Percentiles rank a stretch among this genome's conserved stretches.
Evolutionary conservation across 2,797 vertebrate genomes (phyloP).

Genomic region (Phoebastria nigripes): DNA sequence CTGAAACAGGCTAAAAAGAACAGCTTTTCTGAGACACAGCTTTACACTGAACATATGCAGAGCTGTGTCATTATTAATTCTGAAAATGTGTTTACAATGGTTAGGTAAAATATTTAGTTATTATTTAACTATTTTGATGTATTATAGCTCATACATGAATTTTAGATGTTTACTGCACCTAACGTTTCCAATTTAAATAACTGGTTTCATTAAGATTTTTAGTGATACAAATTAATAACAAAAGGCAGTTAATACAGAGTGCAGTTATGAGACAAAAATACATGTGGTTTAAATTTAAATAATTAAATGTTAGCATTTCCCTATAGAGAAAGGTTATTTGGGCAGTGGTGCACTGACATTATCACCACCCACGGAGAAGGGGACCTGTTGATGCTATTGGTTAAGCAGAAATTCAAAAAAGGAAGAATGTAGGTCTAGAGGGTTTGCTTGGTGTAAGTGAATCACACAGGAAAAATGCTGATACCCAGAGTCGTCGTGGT

Average conservation of each 20-base stretch:
- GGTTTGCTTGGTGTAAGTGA: constrained; percentile 20
- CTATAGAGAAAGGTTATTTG: constrained; percentile 44
- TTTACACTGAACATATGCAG: not conserved
- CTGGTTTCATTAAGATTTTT: constrained; percentile 27
- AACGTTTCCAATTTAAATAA: constrained; percentile 20
- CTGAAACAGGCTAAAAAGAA: not conserved
- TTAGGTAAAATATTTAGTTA: constrained; percentile 30
- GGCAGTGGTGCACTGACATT: constrained; percentile 32
- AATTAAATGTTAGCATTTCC: constrained; percentile 56
- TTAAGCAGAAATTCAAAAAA: constrained; percentile 9
- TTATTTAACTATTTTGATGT: constrained; percentile 19
- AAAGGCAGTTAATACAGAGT: constrained; percentile 16
- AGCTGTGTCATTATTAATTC: not conserved
- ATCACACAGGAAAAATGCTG: constrained; percentile 49
- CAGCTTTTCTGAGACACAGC: not conserved
- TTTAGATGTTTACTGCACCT: constrained; percentile 9
- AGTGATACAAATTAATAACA: constrained; percentile 21
- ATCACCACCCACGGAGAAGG: constrained; percentile 46
- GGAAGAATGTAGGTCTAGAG: constrained; percentile 3
- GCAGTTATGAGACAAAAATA: constrained; percentile 9
- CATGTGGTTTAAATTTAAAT: constrained; percentile 48
- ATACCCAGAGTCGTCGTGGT: not conserved
- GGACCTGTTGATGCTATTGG: constrained; percentile 17
- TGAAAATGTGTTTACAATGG: not conserved
- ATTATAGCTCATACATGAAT: not conserved